phyloP scores from a whole-genome alignment of 2,113 vertebrate genomes.

The Colossoma macropomum region DNA sequence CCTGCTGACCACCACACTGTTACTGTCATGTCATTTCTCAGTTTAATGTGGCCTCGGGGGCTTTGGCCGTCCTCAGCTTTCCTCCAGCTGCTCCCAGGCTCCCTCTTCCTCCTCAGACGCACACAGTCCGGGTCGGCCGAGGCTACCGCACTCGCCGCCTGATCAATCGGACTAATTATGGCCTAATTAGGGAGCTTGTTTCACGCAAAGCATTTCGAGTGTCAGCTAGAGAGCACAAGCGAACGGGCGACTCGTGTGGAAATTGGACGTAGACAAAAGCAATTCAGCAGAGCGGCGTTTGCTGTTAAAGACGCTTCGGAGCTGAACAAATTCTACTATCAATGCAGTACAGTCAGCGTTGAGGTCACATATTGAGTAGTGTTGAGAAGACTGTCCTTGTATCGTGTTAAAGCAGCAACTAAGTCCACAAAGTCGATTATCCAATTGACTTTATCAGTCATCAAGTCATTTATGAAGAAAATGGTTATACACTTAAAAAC shows the following conservation, averaged over 20 bases:
- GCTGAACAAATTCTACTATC: not conserved
- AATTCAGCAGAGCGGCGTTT: not conserved
- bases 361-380: too few relatives aligned
- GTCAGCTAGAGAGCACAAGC: not conserved
- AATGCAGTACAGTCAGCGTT: too few relatives aligned
- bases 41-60: constrained; percentile 18
- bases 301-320: not conserved
- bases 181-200: constrained; percentile 40
- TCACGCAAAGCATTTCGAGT: not conserved
- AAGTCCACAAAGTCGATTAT: too few relatives aligned
- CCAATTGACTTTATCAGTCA: too few relatives aligned
- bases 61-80: not conserved
- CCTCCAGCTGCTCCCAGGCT: constrained; percentile 1
- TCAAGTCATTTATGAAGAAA: too few relatives aligned
- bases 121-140: not conserved
- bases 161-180: constrained; percentile 32
- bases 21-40: constrained; percentile 24
- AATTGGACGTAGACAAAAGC: not conserved
- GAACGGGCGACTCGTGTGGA: constrained; percentile 12
- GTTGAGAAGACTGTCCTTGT: too few relatives aligned
- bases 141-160: not conserved
- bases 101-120: not conserved
- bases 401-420: too few relatives aligned
- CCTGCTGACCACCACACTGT: constrained; percentile 19
- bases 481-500: too few relatives aligned